Percentiles rank a stretch among this genome's conserved stretches.
Evolutionary conservation across 1,140 invertebrate genomes (phyloP).

Genomic region (Scaptomyza hsui): DNA sequence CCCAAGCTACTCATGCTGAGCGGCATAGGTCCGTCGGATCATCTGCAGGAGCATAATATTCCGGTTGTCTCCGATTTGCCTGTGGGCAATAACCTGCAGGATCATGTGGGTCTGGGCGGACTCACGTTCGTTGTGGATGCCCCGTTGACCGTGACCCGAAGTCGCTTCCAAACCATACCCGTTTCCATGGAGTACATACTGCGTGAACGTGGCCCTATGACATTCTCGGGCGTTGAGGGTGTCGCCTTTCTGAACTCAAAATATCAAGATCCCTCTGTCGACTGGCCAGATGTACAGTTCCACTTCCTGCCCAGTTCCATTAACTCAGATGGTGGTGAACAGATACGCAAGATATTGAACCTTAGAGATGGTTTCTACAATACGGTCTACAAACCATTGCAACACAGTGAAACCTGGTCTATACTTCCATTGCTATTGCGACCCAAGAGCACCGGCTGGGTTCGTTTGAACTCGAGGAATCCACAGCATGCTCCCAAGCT

Average conservation of each 20-base stretch:
- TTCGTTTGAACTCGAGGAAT: slow-evolving; percentile 91
- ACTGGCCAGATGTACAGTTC: slow-evolving; percentile 94
- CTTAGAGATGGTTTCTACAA: slow-evolving; percentile 92
- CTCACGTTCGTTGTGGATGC: slow-evolving; percentile 92
- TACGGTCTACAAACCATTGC: slow-evolving; percentile 92
- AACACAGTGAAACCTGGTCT: slow-evolving; percentile 92
- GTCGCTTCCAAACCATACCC: slow-evolving; percentile 90
- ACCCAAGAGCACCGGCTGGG: slow-evolving; percentile 92
- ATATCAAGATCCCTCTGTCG: slow-evolving; percentile 89
- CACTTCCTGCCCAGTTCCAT: slow-evolving; percentile 93
- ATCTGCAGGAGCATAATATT: slow-evolving; percentile 90
- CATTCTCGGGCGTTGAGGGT: slow-evolving; percentile 92
- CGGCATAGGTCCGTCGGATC: slow-evolving; percentile 92
- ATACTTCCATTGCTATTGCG: slow-evolving; percentile 91
- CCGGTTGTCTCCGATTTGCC: slow-evolving; percentile 90
- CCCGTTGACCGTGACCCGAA: slow-evolving; percentile 91
- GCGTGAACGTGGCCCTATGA: slow-evolving; percentile 91
- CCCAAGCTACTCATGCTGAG: slow-evolving; percentile 96
- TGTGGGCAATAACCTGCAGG: slow-evolving; percentile 92
- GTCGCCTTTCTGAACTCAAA: slow-evolving; percentile 93
- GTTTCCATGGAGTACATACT: slow-evolving; percentile 93
- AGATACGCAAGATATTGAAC: slow-evolving; percentile 90
- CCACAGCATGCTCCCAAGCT: slow-evolving; percentile 93
- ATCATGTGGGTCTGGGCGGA: slow-evolving; percentile 90
- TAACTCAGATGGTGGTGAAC: slow-evolving; percentile 91